Evolutionary conservation across 2,797 vertebrate species (phyloP), one percentile per base, ranked within the genome.

Genomic region (Eutrigla gurnardus): DNA sequence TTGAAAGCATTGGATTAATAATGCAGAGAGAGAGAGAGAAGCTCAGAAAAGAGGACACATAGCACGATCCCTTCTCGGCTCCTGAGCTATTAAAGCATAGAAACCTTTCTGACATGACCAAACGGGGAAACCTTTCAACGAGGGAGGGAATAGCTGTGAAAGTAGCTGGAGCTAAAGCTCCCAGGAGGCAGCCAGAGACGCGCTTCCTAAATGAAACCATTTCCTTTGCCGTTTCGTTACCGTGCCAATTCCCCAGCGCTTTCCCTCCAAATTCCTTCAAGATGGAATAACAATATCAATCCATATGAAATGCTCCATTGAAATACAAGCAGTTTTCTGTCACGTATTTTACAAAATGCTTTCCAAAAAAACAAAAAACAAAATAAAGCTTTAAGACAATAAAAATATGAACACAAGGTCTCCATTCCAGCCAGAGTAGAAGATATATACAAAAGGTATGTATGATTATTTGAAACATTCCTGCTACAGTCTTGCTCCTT

Each of bases 1-100:
- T 90, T 90, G 92, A 94, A 93, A 92, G 90, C 83, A 53, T 73
- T 77, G 83, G 82, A 89, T 94, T 89, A 94, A 93, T 93, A 93
- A 94, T 94, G 92, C 84, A 92, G 90, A 70, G 71, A 84, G 85
- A 92, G 90, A 70, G 71, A 84, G 85, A 86, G 80, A 80, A 64
- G 81, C 87, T 75, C 60, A 65, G 67, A 86, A 88, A 90, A 88
- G 78, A 86, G 82, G 78, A 88, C 83, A 80, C 80, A 70, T 76
- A 75, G 72, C 70, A 60, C 12, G 47, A 80, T 77, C 75, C 75
- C 79, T 81, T 82, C 83, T 88, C 45, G 14, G 78, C 71, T 77
- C 66, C 77, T 85, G 58, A 11, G 83, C 83, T 89, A 85, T 90
- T 91, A 88, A 86, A 90, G 77, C 80, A 63, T 39, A 55, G 83